phyloP scores from a whole-genome alignment of 2,797 vertebrate genomes.

The Rhodeus uyekii region DNA sequence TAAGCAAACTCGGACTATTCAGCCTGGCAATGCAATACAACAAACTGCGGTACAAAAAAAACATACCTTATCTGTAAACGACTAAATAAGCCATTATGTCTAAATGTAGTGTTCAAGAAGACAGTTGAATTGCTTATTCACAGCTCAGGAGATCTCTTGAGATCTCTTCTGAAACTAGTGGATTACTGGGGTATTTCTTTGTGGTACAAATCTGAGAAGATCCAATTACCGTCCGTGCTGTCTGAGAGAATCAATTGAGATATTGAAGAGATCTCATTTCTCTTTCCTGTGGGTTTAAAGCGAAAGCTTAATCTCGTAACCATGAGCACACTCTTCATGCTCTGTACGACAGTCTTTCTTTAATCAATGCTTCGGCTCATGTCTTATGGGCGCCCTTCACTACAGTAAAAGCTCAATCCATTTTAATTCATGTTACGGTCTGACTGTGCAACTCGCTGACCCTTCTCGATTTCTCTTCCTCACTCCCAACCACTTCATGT shows the following conservation, averaged over 20 bases:
- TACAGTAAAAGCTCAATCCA: constrained; percentile 32
- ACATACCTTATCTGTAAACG: neutral
- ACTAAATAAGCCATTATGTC: neutral
- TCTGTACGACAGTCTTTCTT: neutral
- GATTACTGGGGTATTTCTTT: neutral
- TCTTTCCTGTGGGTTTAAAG: constrained; percentile 11
- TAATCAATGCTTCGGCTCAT: constrained; percentile 14
- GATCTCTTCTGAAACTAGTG: neutral
- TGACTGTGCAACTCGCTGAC: constrained; percentile 29
- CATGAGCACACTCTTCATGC: constrained; percentile 15
- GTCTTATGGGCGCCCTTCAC: constrained; percentile 22
- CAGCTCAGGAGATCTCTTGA: neutral
- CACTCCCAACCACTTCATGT: constrained; percentile 30
- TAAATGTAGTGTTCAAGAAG: neutral
- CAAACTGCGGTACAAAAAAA: neutral
- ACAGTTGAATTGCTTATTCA: constrained; percentile 2
- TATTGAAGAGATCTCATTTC: constrained; percentile 22
- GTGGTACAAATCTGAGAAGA: neutral
- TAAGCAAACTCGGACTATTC: constrained; percentile 30
- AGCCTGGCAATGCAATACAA: constrained; percentile 9
- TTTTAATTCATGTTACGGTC: constrained; percentile 36
- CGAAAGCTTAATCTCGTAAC: neutral
- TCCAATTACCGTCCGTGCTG: neutral
- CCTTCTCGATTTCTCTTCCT: constrained; percentile 16
- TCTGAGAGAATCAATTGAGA: constrained; percentile 26